Conservation (phyloP, 2,797 vertebrate species). For the Melanotaenia nigrans region DNA sequence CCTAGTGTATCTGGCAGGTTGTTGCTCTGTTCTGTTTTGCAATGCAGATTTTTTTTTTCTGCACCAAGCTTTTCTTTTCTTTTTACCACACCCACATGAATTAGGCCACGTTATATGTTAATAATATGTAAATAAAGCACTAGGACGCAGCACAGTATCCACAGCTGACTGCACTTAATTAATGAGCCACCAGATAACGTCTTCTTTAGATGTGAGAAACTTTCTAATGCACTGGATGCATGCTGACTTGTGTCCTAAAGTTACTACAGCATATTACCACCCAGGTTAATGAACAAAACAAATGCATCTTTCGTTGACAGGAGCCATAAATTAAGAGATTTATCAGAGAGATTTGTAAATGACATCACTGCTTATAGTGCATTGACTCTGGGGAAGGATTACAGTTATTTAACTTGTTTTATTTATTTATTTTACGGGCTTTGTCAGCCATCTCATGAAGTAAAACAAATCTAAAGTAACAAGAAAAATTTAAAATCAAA, state of each 20-base stretch:
- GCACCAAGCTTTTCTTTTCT: constrained; percentile 17
- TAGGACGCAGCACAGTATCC: constrained; percentile 23
- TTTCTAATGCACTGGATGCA: background rate
- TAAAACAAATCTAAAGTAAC: background rate
- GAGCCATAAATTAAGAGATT: constrained; percentile 6
- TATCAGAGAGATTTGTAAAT: constrained; percentile 5
- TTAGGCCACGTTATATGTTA: constrained; percentile 39
- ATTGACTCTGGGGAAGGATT: background rate
- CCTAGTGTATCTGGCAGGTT: constrained; percentile 8
- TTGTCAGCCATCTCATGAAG: background rate
- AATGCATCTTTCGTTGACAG: constrained; percentile 1
- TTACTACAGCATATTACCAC: background rate
- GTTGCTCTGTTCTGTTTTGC: constrained; percentile 51
- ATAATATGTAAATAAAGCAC: constrained; percentile 52
- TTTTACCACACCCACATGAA: constrained; percentile 27
- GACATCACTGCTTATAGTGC: background rate
- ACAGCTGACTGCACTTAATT: constrained; percentile 27
- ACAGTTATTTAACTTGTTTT: background rate
- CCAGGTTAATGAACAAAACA: constrained; percentile 15
- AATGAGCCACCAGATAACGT: constrained; percentile 12
- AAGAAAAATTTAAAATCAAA: no score
- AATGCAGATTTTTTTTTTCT: constrained; percentile 52
- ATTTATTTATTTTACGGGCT: background rate
- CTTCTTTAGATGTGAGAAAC: constrained; percentile 8
- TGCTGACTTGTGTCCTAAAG: background rate